Base-by-base conservation (phyloP, 2,888 invertebrate genomes). In the Arrhopalites spinosus region DNA sequence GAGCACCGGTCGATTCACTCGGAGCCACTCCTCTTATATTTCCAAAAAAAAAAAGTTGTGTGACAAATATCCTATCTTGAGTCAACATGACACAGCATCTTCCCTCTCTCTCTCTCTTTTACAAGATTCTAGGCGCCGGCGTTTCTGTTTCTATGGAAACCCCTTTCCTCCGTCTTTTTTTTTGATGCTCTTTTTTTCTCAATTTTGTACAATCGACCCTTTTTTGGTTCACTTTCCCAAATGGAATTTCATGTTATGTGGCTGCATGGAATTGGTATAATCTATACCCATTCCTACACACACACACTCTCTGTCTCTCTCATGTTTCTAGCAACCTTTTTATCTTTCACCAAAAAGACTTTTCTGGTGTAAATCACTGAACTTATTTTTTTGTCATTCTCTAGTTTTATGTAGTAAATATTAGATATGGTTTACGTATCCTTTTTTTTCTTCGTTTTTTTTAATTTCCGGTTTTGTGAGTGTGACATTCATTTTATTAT, bases 11-110 rank as follows among this genome's bases (percentile, higher is more conserved):
- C 75, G 77, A 77, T 67, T 70, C 70, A 64, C n/a, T 50, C 50
- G 71, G 73, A 78, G 78, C 74, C 74, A 69, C 74, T 73, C 74
- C 73, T 59, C n/a, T n/a, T n/a, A n/a, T n/a, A n/a, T 77, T 70
- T 73, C 29, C 75, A 47, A 36, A 36, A 3, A 11, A 3, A 3
- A 11, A 36, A 11, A 3, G 36, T 29, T 61, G 72, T 47, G 78
- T 79, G 79, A 79, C 79, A 79, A 80, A 80, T 80, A 74, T 75
- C 75, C 74, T 75, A 64, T 73, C 74, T 76, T 69, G 53, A 77
- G 63, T 73, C 67, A 29, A 69, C 70, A 47, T 74, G 78, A 80
- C 77, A 76, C n/a, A n/a, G n/a, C n/a, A n/a, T n/a, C n/a, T n/a
- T n/a, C n/a, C n/a, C 36, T 36, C 36, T 36, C 36, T 36, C 36